Percentiles rank a stretch among this genome's conserved stretches.
Conservation (phyloP, 2,797 vertebrate genomes). For the Oryzias dopingdopingensis region DNA sequence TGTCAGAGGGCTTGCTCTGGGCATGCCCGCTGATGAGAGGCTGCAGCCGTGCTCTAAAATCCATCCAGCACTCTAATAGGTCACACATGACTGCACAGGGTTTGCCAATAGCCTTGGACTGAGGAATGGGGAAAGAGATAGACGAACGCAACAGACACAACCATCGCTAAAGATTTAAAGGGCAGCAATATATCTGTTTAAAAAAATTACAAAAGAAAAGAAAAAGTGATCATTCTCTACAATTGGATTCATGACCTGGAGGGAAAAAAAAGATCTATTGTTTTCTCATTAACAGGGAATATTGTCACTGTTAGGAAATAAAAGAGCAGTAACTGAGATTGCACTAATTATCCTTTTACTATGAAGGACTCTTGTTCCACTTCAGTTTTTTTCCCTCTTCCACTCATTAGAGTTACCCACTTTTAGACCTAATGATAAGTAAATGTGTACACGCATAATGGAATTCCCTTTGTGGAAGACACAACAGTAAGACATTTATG, state of each 20-base stretch:
- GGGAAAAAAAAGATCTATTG: too few relatives aligned
- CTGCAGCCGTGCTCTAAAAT: conserved; percentile 76
- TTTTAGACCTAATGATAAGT: conserved; percentile 67
- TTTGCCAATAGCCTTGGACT: conserved; percentile 74
- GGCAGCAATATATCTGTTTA: background rate
- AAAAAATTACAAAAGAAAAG: too few relatives aligned
- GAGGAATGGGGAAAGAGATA: conserved; percentile 32
- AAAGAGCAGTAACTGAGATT: conserved; percentile 60
- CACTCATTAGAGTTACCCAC: conserved; percentile 57
- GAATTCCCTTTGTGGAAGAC: conserved; percentile 49
- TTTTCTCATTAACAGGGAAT: conserved; percentile 27
- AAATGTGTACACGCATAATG: conserved; percentile 68
- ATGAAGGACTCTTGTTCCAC: conserved; percentile 27
- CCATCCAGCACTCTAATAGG: conserved; percentile 81
- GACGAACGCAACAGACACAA: conserved; percentile 18
- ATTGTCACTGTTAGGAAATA: conserved; percentile 24
- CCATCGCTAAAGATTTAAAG: background rate
- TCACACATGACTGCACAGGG: conserved; percentile 74
- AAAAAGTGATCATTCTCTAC: too few relatives aligned
- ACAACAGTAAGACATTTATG: conserved; percentile 35
- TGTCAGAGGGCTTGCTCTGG: conserved; percentile 74
- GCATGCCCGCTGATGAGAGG: conserved; percentile 74
- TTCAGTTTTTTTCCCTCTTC: conserved; percentile 19
- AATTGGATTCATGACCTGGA: too few relatives aligned
- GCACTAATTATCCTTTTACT: conserved; percentile 54